A percentile compares a stretch with the other conserved stretches of the same genome.
These are phyloP conservation scores for Pantherophis alleghaniensis DNA, from an alignment of 2,797 vertebrate species.

Conservation along the genomic window DNA sequence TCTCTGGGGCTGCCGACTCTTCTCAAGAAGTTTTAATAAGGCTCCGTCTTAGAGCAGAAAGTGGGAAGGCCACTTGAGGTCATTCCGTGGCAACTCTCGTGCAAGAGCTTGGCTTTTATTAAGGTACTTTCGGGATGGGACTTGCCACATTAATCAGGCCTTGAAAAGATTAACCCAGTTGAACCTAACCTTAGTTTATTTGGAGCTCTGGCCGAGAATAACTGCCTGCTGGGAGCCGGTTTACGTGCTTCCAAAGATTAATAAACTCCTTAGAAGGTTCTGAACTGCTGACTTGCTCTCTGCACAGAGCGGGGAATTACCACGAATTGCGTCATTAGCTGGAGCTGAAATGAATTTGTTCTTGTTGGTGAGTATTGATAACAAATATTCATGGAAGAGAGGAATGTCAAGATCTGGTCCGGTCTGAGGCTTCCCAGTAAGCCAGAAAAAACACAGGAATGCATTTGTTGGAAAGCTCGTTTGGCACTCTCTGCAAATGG, in stretches of 20 bases:
- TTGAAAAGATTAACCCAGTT: too few relatives aligned
- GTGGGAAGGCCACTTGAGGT: not conserved
- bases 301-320: not conserved
- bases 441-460: not conserved
- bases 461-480: not conserved
- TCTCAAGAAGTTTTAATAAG: accelerated
- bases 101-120: too few relatives aligned
- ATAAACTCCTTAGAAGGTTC: not conserved
- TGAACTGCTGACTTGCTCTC: not conserved
- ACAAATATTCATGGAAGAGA: not conserved
- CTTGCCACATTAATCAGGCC: not conserved
- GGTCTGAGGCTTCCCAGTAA: not conserved
- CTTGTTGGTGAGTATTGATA: not conserved
- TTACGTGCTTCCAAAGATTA: not conserved
- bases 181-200: not conserved
- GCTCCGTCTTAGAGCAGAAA: not conserved
- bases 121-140: not conserved
- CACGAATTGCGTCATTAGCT: not conserved
- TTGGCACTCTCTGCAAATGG: not conserved
- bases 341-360: not conserved
- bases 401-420: not conserved
- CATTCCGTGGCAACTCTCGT: not conserved
- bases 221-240: too few relatives aligned
- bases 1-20: not conserved
- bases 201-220: not conserved